Evolutionary conservation across 2,797 vertebrate genomes (phyloP), one percentile per base, ranked within the genome.

Genomic region (Rhinophrynus dorsalis): DNA sequence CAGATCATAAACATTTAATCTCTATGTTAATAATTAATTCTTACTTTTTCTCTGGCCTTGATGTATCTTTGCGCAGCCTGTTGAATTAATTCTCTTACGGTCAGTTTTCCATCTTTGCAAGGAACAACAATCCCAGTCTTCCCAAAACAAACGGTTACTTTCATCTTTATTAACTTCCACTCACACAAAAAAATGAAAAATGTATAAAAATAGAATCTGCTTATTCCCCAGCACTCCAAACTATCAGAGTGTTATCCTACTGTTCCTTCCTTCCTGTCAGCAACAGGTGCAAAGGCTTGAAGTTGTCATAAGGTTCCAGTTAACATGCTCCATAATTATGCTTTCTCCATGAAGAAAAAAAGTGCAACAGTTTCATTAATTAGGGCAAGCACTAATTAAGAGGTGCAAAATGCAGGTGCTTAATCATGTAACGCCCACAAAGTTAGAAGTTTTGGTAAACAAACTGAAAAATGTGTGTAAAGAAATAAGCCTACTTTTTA

Each of bases 101-200:
- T 94, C 70, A 90, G 81, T 92, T 92, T 94, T 9, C 94, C 95
- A 10, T 95, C 91, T 77, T 93, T 94, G 79, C 95, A 98, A 42
- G 96, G 95, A 20, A 98, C 96, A 64, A 98, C 95, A 77, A 98
- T 96, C 51, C 93, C 91, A 0, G 94, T 98, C 82, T 90, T 80
- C 69, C 95, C 96, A 80, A 98, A 98, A 21, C 88, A 94, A 69
- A 98, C 95, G 0, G 96, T 98, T 83, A 97, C 95, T 88, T 98
- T 98, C 96, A 98, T 98, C 4, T 4, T 56, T 11, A 2, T 27
- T 62, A 20, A 20, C 50, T 32, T 33, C 23, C 20, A 64, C 74
- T 76, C 62, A 24, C 70, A 62, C 44, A 3, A 57, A 68, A 40
- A 12, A 29, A 37, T 3, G 11, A 32, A 5, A 26, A 15, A 27